Conservation (phyloP, 2,888 invertebrate species). For the Mythimna lalbum region DNA sequence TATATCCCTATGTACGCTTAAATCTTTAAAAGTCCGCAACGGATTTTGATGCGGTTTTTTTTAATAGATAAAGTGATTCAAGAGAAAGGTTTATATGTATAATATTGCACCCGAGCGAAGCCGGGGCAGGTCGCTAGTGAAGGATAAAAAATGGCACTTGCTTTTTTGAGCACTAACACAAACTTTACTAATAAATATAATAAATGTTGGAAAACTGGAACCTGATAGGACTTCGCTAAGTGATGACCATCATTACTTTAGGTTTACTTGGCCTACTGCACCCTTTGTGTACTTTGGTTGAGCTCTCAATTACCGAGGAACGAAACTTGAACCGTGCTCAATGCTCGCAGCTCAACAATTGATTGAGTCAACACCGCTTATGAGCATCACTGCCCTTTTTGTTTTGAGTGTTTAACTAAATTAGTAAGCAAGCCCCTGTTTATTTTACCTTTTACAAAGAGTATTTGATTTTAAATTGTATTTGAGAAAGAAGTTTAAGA, state of each 20-base stretch:
- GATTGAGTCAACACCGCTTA: slow-evolving; percentile 59
- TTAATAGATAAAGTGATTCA: too few relatives aligned
- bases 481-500: slow-evolving; percentile 12
- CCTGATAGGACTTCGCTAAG: background rate
- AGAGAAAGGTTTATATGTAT: too few relatives aligned
- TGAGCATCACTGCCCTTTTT: slow-evolving; percentile 56
- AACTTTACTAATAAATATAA: background rate
- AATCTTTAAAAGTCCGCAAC: too few relatives aligned
- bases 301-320: slow-evolving; percentile 56
- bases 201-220: background rate
- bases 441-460: slow-evolving; percentile 21
- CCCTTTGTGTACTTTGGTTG: slow-evolving; percentile 15
- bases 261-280: slow-evolving; percentile 25
- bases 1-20: too few relatives aligned
- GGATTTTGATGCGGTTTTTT: too few relatives aligned
- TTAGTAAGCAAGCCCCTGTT: slow-evolving; percentile 49
- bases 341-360: slow-evolving; percentile 53
- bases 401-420: slow-evolving; percentile 55
- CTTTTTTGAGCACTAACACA: background rate
- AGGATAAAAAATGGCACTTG: background rate
- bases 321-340: slow-evolving; percentile 41
- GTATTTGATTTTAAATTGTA: slow-evolving; percentile 22
- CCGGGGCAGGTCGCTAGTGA: too few relatives aligned
- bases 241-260: background rate
- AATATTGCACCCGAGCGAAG: too few relatives aligned